phyloP scores from a whole-genome alignment of 2,797 vertebrate genomes.

The Danio aesculapii region DNA sequence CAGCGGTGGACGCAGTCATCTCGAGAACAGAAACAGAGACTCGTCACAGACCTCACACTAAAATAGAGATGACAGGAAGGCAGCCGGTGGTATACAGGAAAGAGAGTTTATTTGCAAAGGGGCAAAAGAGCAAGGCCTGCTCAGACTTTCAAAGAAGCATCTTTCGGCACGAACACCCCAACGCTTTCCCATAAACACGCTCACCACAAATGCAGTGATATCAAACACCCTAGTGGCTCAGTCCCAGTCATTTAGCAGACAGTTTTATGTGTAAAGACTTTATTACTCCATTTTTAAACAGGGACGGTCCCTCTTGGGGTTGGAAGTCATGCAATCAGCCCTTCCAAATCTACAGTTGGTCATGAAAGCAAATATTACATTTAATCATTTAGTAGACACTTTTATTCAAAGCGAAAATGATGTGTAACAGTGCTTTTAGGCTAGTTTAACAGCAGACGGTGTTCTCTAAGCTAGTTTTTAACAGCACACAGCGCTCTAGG shows the following conservation, averaged over 20 bases:
- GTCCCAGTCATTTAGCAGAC: background rate
- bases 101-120: background rate
- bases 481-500: too few relatives aligned
- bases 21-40: constrained; percentile 49
- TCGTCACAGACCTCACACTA: background rate
- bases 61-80: constrained; percentile 48
- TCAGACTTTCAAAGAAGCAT: constrained; percentile 38
- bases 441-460: too few relatives aligned
- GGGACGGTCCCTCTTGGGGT: background rate
- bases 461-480: too few relatives aligned
- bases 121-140: background rate
- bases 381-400: too few relatives aligned
- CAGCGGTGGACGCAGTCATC: constrained; percentile 40
- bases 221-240: constrained; percentile 19
- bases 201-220: constrained; percentile 16
- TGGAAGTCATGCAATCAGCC: background rate
- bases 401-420: too few relatives aligned
- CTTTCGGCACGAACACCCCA: background rate
- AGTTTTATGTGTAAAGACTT: background rate
- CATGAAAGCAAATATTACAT: too few relatives aligned
- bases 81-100: constrained; percentile 20
- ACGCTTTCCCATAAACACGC: constrained; percentile 32
- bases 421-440: too few relatives aligned
- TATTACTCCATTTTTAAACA: constrained; percentile 3
- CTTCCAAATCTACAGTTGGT: too few relatives aligned